Conservation (phyloP, 2,888 invertebrate species). For the Atrina japonica region DNA sequence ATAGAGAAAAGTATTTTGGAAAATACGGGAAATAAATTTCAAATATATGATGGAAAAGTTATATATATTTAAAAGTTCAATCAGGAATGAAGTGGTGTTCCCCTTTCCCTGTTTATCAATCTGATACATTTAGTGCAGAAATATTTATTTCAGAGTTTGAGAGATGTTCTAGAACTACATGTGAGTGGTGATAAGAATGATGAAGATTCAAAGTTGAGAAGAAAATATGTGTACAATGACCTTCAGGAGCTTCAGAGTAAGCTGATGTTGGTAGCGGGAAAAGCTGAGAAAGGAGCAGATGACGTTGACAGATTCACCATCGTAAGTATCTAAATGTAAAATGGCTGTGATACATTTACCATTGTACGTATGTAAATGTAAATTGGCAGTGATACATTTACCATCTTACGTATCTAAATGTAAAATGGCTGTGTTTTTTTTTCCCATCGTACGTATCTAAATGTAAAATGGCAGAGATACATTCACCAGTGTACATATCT, state of each 20-base stretch:
- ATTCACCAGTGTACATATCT: slow-evolving; percentile 57
- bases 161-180: slow-evolving; percentile 55
- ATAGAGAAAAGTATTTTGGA: no score
- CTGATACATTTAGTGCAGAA: no score
- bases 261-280: slow-evolving; percentile 74
- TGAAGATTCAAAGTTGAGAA: slow-evolving; percentile 18
- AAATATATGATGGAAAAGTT: no score
- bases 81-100: no score
- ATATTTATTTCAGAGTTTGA: slow-evolving; percentile 43
- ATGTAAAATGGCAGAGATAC: slow-evolving; percentile 64
- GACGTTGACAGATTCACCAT: slow-evolving; percentile 64
- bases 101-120: no score
- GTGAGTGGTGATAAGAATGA: slow-evolving; percentile 43
- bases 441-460: no score
- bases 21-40: no score
- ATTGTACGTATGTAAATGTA: no score
- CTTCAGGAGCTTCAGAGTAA: slow-evolving; percentile 73
- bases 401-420: slow-evolving; percentile 44
- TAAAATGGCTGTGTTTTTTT: no score
- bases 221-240: slow-evolving; percentile 56
- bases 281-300: slow-evolving; percentile 65
- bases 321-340: slow-evolving; percentile 42
- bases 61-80: no score
- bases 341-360: no score
- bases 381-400: slow-evolving; percentile 65